A percentile compares a stretch with the other conserved stretches of the same genome.
These are phyloP conservation scores for Caenorhabditis uteleia DNA, from an alignment of 2,888 invertebrate species.

Conservation along the genomic window DNA sequence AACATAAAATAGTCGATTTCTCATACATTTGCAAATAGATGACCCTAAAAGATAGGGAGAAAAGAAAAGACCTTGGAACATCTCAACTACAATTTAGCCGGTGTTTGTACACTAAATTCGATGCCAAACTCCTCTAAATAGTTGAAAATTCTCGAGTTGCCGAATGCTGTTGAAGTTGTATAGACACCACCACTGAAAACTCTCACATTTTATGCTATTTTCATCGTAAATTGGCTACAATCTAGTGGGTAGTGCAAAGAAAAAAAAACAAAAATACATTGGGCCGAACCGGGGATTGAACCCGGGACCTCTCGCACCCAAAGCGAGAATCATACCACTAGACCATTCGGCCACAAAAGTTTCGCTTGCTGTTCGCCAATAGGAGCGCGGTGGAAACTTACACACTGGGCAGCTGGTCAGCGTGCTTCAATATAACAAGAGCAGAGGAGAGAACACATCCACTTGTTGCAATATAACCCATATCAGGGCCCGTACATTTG, in stretches of 20 bases:
- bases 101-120: too few relatives aligned
- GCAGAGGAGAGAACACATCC: slow-evolving; percentile 80
- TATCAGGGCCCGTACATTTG: slow-evolving; percentile 75
- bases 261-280: too few relatives aligned
- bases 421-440: slow-evolving; percentile 80
- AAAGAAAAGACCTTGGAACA: too few relatives aligned
- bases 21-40: too few relatives aligned
- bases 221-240: too few relatives aligned
- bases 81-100: too few relatives aligned
- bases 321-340: slow-evolving; percentile 70
- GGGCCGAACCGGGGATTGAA: slow-evolving; percentile 54
- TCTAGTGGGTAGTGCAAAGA: too few relatives aligned
- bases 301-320: slow-evolving; percentile 70
- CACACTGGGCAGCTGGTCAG: slow-evolving; percentile 81
- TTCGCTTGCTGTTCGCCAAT: too few relatives aligned
- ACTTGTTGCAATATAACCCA: slow-evolving; percentile 72
- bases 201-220: slow-evolving; percentile 77
- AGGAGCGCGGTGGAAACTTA: too few relatives aligned
- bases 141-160: slow-evolving; percentile 81
- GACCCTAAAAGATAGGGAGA: too few relatives aligned
- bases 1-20: too few relatives aligned
- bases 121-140: slow-evolving; percentile 79
- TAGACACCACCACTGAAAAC: slow-evolving; percentile 82
- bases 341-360: slow-evolving; percentile 58
- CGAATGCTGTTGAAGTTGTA: slow-evolving; percentile 82